Evolutionary conservation across 2,797 vertebrate species (phyloP).

Genomic region (Argya squamiceps): DNA sequence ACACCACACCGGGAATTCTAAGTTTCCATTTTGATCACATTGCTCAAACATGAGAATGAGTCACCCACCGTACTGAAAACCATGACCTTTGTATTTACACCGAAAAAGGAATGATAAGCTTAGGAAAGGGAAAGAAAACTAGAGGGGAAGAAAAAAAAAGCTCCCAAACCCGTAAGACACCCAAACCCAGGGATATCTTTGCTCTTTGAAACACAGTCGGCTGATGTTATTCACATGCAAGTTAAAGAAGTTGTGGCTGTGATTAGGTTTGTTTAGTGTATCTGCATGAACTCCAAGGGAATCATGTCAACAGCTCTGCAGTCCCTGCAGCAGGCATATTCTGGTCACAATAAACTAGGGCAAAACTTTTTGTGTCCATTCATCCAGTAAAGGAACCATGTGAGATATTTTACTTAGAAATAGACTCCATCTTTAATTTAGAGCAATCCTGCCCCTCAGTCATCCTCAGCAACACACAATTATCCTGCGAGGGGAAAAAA

Average conservation of each 20-base stretch:
- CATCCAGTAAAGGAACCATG: background rate
- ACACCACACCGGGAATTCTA: background rate
- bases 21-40: slow-evolving; percentile 36
- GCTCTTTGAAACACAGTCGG: background rate
- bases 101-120: slow-evolving; percentile 14
- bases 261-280: background rate
- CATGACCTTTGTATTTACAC: slow-evolving; percentile 23
- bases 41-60: slow-evolving; percentile 33
- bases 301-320: background rate
- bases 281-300: background rate
- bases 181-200: background rate
- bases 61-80: background rate
- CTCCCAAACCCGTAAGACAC: background rate
- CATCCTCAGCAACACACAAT: background rate
- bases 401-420: background rate
- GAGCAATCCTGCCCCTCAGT: background rate
- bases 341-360: background rate
- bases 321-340: background rate
- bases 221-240: background rate
- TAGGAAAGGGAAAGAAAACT: slow-evolving; percentile 13
- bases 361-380: background rate
- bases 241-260: background rate
- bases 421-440: background rate
- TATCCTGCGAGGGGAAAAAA: background rate
- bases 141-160: background rate